Conservation (phyloP, 2,888 invertebrate species). For the Ennomos fuscantarius region DNA sequence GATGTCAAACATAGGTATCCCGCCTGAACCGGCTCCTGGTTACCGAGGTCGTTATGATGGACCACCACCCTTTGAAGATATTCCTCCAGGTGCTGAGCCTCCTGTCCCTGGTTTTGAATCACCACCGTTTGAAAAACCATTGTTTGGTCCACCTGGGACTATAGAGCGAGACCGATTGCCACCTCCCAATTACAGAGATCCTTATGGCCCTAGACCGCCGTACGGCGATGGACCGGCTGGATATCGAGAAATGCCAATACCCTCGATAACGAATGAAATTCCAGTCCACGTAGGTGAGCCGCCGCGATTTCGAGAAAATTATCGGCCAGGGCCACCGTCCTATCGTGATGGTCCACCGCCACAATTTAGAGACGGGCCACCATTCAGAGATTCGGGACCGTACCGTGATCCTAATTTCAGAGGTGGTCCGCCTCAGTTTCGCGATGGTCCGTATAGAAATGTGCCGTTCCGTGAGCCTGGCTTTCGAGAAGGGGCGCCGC, state of each 20-base stretch:
- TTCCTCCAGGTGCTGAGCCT: slow-evolving; percentile 87
- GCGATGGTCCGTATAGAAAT: slow-evolving; percentile 68
- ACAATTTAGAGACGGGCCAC: slow-evolving; percentile 60
- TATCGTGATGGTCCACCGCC: slow-evolving; percentile 74
- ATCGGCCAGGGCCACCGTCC: slow-evolving; percentile 61
- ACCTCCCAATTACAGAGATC: slow-evolving; percentile 69
- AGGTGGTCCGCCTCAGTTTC: slow-evolving; percentile 66
- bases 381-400: slow-evolving; percentile 64
- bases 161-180: slow-evolving; percentile 72
- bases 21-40: slow-evolving; percentile 65
- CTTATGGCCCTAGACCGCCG: slow-evolving; percentile 63
- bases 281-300: slow-evolving; percentile 74
- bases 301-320: slow-evolving; percentile 72
- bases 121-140: slow-evolving; percentile 81
- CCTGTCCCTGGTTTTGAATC: slow-evolving; percentile 87
- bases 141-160: slow-evolving; percentile 65
- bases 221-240: slow-evolving; percentile 63
- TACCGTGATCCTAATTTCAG: slow-evolving; percentile 70
- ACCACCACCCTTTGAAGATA: slow-evolving; percentile 82
- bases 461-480: slow-evolving; percentile 68
- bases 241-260: slow-evolving; percentile 64
- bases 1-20: slow-evolving; percentile 59
- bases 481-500: slow-evolving; percentile 69
- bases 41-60: slow-evolving; percentile 75
- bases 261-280: slow-evolving; percentile 64